phyloP scores from a whole-genome alignment of 2,888 invertebrate species.

The Peribatodes rhomboidaria region DNA sequence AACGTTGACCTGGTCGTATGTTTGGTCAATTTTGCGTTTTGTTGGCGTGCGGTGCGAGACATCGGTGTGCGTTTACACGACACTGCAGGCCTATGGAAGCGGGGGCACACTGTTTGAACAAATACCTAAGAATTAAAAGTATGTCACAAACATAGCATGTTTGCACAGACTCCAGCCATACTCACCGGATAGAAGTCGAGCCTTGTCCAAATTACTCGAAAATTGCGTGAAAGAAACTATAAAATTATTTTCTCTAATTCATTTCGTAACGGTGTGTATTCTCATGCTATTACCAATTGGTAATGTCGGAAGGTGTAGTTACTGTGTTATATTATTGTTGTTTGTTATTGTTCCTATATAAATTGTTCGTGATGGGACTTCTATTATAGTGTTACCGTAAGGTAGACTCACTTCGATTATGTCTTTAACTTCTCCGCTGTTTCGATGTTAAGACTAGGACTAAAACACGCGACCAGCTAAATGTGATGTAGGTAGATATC shows the following conservation, averaged over 20 bases:
- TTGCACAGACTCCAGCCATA: constrained; percentile 58
- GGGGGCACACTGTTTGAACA: constrained; percentile 64
- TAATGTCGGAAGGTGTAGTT: constrained; percentile 37
- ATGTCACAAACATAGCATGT: constrained; percentile 70
- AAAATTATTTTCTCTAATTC: constrained; percentile 56
- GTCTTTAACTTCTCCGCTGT: background rate
- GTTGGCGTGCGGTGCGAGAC: constrained; percentile 59
- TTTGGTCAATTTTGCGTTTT: constrained; percentile 73
- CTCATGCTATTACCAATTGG: constrained; percentile 53
- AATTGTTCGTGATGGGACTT: constrained; percentile 30
- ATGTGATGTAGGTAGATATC: background rate
- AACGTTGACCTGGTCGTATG: constrained; percentile 79
- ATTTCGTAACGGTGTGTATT: constrained; percentile 58
- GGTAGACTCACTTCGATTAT: constrained; percentile 5
- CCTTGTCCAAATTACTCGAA: constrained; percentile 59
- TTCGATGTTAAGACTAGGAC: background rate
- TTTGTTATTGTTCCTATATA: constrained; percentile 33
- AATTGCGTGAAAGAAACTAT: constrained; percentile 59
- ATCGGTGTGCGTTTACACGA: constrained; percentile 49
- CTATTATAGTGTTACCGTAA: constrained; percentile 29
- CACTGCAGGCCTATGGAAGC: constrained; percentile 36
- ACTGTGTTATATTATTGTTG: constrained; percentile 29
- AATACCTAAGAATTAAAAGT: constrained; percentile 69
- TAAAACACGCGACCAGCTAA: constrained; percentile 2
- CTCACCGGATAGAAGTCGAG: constrained; percentile 55